Evolutionary conservation across 2,888 invertebrate genomes (phyloP), one percentile per base, ranked within the genome.

Genomic region (Suillia variegata): DNA sequence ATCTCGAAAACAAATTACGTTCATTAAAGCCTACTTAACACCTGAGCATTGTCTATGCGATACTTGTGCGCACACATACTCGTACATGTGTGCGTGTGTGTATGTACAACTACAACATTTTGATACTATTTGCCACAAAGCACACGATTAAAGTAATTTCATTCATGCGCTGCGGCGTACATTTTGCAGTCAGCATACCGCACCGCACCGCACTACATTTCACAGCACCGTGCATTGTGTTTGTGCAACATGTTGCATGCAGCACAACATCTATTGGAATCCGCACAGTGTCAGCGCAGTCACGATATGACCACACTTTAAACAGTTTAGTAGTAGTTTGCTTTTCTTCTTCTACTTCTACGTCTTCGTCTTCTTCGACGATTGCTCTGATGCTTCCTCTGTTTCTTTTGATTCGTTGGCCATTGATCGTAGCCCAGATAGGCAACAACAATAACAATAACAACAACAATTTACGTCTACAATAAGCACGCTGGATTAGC

Each of bases 191-290:
- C 6, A 6, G 6, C 31, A 31, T 31, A 31, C 31, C 12, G 31
- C 31, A 31, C 31, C 31, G 31, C n/a, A n/a, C n/a, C 10, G 10
- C 10, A 26, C 10, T 6, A 26, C 10, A 26, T 10, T 10, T 6
- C 10, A 26, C 26, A 26, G 26, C 26, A 26, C 42, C 49, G 70
- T 69, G n/a, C n/a, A n/a, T n/a, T n/a, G n/a, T n/a, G n/a, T n/a
- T n/a, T n/a, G 66, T 70, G 68, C 64, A 70, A 66, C 68, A 64
- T 59, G 59, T 47, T 31, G 55, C 54, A 50, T 54, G 21, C 55
- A 45, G 17, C 34, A 24, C n/a, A n/a, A n/a, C n/a, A n/a, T n/a
- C n/a, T 54, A 54, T 55, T 47, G 31, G 55, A 53, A 55, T 55
- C 55, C 54, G 54, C 52, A 52, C 56, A 53, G 56, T 59, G 59